Evolutionary conservation across 2,888 invertebrate genomes (phyloP).

Genomic region (Zeuzera pyrina): DNA sequence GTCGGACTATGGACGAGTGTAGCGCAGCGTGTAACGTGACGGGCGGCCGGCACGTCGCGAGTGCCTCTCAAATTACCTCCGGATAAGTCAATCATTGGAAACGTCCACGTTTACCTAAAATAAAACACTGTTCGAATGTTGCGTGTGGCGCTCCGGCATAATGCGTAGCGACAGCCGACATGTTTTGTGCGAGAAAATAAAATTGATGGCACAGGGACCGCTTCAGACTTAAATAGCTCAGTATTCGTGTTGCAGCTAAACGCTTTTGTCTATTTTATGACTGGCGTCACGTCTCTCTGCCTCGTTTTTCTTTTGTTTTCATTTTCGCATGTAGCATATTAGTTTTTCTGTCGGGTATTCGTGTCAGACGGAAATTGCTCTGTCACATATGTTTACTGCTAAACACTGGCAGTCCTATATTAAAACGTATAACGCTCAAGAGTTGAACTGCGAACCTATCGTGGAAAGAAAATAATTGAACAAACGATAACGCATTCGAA

Average conservation of each 20-base stretch:
- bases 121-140: conserved; percentile 64
- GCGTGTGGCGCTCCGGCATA: conserved; percentile 64
- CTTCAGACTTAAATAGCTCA: conserved; percentile 65
- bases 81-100: conserved; percentile 73
- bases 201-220: conserved; percentile 63
- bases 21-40: conserved; percentile 14
- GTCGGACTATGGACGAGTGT: too few relatives aligned
- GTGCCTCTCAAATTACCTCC: conserved; percentile 69
- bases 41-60: conserved; percentile 25
- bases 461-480: conserved; percentile 59
- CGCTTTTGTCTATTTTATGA: conserved; percentile 68
- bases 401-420: conserved; percentile 32
- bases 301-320: conserved; percentile 36
- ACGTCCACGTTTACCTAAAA: conserved; percentile 66
- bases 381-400: conserved; percentile 39
- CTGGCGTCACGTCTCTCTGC: conserved; percentile 44
- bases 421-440: conserved; percentile 36
- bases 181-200: conserved; percentile 73
- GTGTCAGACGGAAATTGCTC: conserved; percentile 50
- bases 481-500: conserved; percentile 51
- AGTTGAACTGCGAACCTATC: conserved; percentile 34
- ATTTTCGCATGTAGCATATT: conserved; percentile 52
- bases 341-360: conserved; percentile 51
- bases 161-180: conserved; percentile 70
- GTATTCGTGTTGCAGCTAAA: conserved; percentile 61